phyloP scores from a whole-genome alignment of 2,113 vertebrate species.

The Suricata suricatta region DNA sequence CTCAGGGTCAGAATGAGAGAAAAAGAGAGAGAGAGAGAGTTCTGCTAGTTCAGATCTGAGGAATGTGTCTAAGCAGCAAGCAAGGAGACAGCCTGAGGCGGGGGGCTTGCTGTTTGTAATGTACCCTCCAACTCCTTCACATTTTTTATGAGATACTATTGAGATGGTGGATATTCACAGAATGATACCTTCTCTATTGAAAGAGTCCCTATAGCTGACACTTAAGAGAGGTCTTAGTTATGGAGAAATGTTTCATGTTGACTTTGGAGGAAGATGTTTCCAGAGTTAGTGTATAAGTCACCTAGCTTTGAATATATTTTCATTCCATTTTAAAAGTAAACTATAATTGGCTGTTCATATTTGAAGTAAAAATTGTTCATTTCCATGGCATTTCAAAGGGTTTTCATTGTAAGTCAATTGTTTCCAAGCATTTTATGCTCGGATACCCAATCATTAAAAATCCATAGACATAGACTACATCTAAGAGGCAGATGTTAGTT shows the following conservation, averaged over 20 bases:
- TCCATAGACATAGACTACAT: slow-evolving; percentile 50
- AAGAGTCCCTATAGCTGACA: background rate
- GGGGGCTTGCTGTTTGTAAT: accelerated
- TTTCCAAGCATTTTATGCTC: slow-evolving; percentile 37
- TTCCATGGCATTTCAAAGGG: slow-evolving; percentile 1
- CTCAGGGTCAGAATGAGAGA: too few relatives aligned
- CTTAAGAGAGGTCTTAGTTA: background rate
- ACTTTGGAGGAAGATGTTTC: background rate
- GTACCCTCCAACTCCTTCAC: background rate
- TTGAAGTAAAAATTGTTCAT: background rate
- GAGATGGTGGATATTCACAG: background rate
- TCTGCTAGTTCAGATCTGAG: background rate
- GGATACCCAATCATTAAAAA: slow-evolving; percentile 40
- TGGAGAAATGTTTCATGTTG: background rate
- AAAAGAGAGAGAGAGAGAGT: background rate
- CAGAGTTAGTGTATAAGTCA: background rate
- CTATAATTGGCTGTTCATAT: background rate
- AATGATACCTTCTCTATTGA: background rate
- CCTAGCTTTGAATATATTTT: background rate
- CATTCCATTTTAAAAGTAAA: background rate
- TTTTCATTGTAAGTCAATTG: slow-evolving; percentile 21
- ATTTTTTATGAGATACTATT: background rate
- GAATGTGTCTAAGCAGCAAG: background rate
- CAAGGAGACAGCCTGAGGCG: background rate
- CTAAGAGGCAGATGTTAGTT: slow-evolving; percentile 63